phyloP scores from a whole-genome alignment of 2,888 invertebrate genomes.

The Meteorus colon region DNA sequence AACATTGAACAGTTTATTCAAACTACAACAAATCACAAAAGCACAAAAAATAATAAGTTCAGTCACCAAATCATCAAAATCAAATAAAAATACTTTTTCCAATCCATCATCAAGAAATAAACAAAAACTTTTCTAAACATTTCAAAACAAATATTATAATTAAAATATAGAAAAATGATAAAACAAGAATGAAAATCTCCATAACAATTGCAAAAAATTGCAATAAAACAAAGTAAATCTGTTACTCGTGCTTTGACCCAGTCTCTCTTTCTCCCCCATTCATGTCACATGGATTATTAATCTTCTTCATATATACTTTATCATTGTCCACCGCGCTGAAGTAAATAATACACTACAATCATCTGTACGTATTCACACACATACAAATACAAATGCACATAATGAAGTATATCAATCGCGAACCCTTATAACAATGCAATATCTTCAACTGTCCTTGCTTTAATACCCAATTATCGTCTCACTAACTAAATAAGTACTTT shows the following conservation, averaged over 20 bases:
- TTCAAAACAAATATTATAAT: too few species aligned
- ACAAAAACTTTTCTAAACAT: too few species aligned
- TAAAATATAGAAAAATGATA: neutral
- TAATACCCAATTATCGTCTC: neutral
- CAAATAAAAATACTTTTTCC: too few species aligned
- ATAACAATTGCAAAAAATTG: neutral
- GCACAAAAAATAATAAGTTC: too few species aligned
- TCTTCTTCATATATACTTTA: neutral
- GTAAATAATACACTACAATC: neutral
- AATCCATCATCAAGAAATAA: too few species aligned
- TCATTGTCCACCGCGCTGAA: neutral
- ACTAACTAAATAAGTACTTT: neutral
- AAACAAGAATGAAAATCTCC: neutral
- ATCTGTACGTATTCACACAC: neutral
- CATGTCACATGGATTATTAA: constrained; percentile 1
- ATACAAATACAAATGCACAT: neutral
- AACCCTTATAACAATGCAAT: neutral
- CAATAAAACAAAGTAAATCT: neutral
- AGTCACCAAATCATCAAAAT: too few species aligned
- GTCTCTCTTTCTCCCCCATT: neutral
- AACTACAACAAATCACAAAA: too few species aligned
- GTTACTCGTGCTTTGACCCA: neutral
- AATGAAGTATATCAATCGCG: neutral
- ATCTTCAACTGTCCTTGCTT: neutral
- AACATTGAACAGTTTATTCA: too few species aligned